phyloP scores from a whole-genome alignment of 2,113 vertebrate species.

The Myanophis thanlyinensis region DNA sequence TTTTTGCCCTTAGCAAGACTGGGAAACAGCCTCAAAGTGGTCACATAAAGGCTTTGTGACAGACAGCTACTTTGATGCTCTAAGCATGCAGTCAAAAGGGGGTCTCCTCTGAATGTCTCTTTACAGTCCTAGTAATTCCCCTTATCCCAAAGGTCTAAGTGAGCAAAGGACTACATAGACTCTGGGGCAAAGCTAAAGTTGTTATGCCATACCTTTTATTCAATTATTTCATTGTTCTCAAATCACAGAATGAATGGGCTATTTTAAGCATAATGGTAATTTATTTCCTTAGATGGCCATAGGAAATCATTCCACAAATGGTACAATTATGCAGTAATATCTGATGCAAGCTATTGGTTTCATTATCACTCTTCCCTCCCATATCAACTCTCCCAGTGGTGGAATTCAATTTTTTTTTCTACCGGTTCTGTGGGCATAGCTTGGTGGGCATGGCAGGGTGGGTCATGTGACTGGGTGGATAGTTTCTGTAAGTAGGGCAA shows the following conservation, averaged over 20 bases:
- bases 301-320: not conserved
- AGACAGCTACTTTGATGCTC: not conserved
- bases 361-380: not conserved
- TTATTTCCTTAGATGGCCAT: not conserved
- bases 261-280: not conserved
- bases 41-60: not conserved
- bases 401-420: too few relatives aligned
- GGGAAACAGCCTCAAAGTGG: not conserved
- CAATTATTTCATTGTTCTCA: not conserved
- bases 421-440: too few relatives aligned
- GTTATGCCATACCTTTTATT: not conserved
- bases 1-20: not conserved
- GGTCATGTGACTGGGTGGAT: too few relatives aligned
- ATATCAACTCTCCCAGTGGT: not conserved
- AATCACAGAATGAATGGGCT: not conserved
- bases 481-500: too few relatives aligned
- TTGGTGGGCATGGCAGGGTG: too few relatives aligned
- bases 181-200: not conserved
- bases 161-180: not conserved
- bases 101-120: not conserved
- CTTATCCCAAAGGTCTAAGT: not conserved
- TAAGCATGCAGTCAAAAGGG: not conserved
- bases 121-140: not conserved
- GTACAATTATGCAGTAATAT: not conserved
- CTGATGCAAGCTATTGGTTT: not conserved